phyloP scores from a whole-genome alignment of 1,140 invertebrate species.

The Drosophila leontia region DNA sequence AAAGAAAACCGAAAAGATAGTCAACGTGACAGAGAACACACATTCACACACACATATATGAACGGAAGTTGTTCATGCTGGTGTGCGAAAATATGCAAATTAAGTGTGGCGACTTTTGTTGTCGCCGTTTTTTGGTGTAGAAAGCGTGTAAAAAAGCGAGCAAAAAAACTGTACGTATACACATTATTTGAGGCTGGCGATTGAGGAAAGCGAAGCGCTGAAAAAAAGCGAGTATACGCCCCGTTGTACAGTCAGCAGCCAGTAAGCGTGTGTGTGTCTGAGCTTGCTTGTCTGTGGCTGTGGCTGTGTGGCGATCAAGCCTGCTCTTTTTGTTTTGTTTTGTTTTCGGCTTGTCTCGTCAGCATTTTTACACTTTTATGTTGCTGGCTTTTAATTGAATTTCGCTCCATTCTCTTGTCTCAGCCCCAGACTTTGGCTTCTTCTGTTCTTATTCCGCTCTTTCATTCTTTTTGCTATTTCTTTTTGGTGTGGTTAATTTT shows the following conservation, averaged over 20 bases:
- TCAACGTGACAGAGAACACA: slow-evolving; percentile 69
- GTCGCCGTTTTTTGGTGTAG: slow-evolving; percentile 61
- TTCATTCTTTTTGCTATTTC: slow-evolving; percentile 47
- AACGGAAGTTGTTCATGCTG: slow-evolving; percentile 44
- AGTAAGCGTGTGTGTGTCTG: slow-evolving; percentile 5
- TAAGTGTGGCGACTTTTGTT: slow-evolving; percentile 77
- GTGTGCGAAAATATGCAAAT: slow-evolving; percentile 80
- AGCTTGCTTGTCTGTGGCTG: background rate
- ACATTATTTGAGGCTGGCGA: slow-evolving; percentile 64
- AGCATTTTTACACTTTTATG: slow-evolving; percentile 76
- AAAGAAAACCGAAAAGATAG: slow-evolving; percentile 57
- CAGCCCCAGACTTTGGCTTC: slow-evolving; percentile 65
- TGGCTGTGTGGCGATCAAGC: slow-evolving; percentile 43
- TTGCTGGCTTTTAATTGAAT: slow-evolving; percentile 80
- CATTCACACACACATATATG: slow-evolving; percentile 41
- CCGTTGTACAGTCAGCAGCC: slow-evolving; percentile 74
- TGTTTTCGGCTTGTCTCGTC: slow-evolving; percentile 52
- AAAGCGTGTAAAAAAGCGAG: slow-evolving; percentile 74
- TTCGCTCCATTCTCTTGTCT: slow-evolving; percentile 48
- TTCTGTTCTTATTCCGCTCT: slow-evolving; percentile 35
- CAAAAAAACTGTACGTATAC: slow-evolving; percentile 59
- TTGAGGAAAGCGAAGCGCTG: slow-evolving; percentile 65
- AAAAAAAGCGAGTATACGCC: slow-evolving; percentile 79
- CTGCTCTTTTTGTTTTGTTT: slow-evolving; percentile 41
- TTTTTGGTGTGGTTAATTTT: slow-evolving; percentile 75